Base-by-base conservation (phyloP, 2,113 vertebrate species). In the Triplophysa tibetana region DNA sequence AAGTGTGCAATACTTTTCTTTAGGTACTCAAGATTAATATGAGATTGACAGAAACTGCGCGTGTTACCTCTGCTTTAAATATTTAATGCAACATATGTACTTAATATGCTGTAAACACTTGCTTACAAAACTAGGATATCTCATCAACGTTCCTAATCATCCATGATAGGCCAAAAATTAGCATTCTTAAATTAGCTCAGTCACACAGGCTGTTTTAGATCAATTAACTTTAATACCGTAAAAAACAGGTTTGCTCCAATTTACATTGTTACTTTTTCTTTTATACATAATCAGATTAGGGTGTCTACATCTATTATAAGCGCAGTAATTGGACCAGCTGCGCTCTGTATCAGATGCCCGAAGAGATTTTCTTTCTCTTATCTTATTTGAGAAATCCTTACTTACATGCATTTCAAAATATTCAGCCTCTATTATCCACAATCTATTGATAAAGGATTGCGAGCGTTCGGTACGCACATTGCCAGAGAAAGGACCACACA, bases 401-500 rank as follows among this genome's bases (percentile, higher is more conserved):
- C 64, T 70, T 50, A 19, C 1, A 45, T 70, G 73, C 24, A 76
- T 72, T 79, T 63, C 70, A 81, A 78, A 83, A 77, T 70, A 85
- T 83, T 74, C 80, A 76, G 83, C 79, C 76, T 81, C 63, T 45
- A 33, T 63, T 54, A 75, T 86, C 63, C 26, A 2, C 78, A 80
- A 82, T 75, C 76, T 14, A 17, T 54, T 83, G 84, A 79, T 82
- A 84, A 67, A 52, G 65, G 64, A 77, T 41, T 74, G 33, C 13
- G 9, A n/a, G 16, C 43, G 82, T 86, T 85, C 85, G 85, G 61
- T 12, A 19, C 41, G 38, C 65, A 69, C 78, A 48, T 23, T 66
- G 73, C 41, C 56, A 24, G 60, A 77, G 43, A 58, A 60, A 70
- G 43, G 73, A 84, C 83, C 80, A 85, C 86, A 84, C 81, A 81